Evolutionary conservation across 2,888 invertebrate species (phyloP), one percentile per base, ranked within the genome.

Genomic region (Smittia aterrima): DNA sequence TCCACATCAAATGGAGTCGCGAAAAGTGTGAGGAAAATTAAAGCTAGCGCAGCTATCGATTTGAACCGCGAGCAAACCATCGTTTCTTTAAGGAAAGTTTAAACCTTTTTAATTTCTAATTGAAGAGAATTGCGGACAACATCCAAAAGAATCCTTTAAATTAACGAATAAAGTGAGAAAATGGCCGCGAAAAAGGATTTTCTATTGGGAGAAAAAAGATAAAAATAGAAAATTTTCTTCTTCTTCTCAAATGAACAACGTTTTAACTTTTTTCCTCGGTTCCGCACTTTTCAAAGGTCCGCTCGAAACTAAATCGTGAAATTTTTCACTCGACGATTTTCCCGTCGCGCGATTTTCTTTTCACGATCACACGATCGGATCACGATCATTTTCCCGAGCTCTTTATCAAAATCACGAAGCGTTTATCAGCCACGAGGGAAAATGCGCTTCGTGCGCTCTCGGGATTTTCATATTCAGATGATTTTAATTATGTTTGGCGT

Each of bases 201-300:
- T 74, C 27, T 27, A 54, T 25, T 24, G 38, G 67, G 24, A 70
- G 58, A 74, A 67, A 58, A 74, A 67, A 74, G 67, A 67, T 67
- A 67, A 66, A 66, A 67, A 67, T 67, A 74, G 67, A 74, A 58
- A 74, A 40, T 54, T 67, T 74, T 67, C 64, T 74, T 74, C 74
- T 66, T 74, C 66, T 74, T 58, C 53, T 53, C 27, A 70, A 70
- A 2, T 70, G 20, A 53, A 74, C 62, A 38, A 54, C 66, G 47
- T 38, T 67, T 67, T 11, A 54, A 74, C 27, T 54, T 70, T 72
- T 74, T 32, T 74, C 53, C 66, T 75, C 77, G 80, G 82, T 83
- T 82, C 83, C 82, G 82, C 82, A 82, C 81, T 80, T 81, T 81
- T 81, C 81, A 82, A 81, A 81, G 83, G 83, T 83, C 83, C 83